These are phyloP conservation scores for Oreochromis spilurus DNA, from an alignment of 2,113 vertebrate species.

Conservation along the genomic window DNA sequence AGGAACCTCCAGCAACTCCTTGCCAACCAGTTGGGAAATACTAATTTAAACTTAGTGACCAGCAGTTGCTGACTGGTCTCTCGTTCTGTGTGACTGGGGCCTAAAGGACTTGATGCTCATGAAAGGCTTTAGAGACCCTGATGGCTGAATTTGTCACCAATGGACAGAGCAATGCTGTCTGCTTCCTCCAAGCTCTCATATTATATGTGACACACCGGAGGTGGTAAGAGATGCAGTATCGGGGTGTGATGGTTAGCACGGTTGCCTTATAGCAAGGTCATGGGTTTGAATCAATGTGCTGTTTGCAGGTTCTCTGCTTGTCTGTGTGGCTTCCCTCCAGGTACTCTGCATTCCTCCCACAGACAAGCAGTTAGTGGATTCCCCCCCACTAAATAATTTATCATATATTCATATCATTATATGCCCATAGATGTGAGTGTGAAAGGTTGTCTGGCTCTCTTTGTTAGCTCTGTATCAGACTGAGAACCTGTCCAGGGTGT, in stretches of 20 bases:
- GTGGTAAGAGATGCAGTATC: neutral
- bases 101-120: neutral
- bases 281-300: neutral
- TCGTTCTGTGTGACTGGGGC: neutral
- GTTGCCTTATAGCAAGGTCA: neutral
- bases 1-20: neutral
- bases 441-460: neutral
- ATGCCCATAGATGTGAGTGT: neutral
- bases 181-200: neutral
- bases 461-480: neutral
- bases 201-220: neutral
- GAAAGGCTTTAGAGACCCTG: neutral
- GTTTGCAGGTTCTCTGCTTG: neutral
- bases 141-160: neutral
- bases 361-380: neutral
- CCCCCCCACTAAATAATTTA: neutral
- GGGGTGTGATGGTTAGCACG: neutral
- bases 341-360: too few species aligned
- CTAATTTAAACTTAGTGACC: neutral
- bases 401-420: too few species aligned
- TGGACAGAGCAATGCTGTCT: neutral
- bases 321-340: neutral
- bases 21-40: neutral
- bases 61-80: neutral
- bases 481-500: neutral